Base-by-base conservation (phyloP, 2,113 vertebrate genomes). In the Ceyx cyanopectus region DNA sequence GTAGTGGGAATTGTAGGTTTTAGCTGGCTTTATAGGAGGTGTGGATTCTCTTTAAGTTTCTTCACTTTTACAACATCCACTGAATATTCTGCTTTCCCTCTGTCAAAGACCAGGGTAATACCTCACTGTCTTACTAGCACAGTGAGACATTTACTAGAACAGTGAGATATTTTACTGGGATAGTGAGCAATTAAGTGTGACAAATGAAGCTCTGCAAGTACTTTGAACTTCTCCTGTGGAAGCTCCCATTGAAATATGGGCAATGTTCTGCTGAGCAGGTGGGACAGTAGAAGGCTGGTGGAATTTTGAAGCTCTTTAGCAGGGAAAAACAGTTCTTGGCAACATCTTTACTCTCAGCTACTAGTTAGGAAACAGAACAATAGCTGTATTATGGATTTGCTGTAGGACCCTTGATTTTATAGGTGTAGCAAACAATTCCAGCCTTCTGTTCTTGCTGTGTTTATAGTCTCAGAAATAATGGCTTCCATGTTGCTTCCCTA, bases 401-500 rank as follows among this genome's bases (percentile, higher is more conserved):
- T 95, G 66, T 76, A 83, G 79, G 60, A 75, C 19, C 54, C 57
- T 81, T 91, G 73, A 72, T 21, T 91, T 79, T 40, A 78, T 34
- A 74, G 69, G 73, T 32, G 60, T 84, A 80, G 65, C 67, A 51
- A 79, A 66, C 1, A 1, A 79, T 84, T 91, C 41, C 41, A 87
- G 51, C 61, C 54, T 68, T 65, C 85, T 77, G 50, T 29, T 86
- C 61, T 90, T 54, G 66, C 83, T 65, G 23, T 45, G 81, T 92
- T 93, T 90, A 78, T 77, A 75, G 89, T 86, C 80, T 90, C 57
- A 62, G 70, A 92, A 93, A 90, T 92, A 89, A 92, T 83, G 89
- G 85, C 32, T 22, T 73, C 53, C 65, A 10, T 67, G 58, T 87
- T 58, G 85, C 90, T 96, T 93, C 89, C 90, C 89, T 88, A 54